Conservation (phyloP, 2,797 vertebrate species). For the Acrocephalus scirpaceus region DNA sequence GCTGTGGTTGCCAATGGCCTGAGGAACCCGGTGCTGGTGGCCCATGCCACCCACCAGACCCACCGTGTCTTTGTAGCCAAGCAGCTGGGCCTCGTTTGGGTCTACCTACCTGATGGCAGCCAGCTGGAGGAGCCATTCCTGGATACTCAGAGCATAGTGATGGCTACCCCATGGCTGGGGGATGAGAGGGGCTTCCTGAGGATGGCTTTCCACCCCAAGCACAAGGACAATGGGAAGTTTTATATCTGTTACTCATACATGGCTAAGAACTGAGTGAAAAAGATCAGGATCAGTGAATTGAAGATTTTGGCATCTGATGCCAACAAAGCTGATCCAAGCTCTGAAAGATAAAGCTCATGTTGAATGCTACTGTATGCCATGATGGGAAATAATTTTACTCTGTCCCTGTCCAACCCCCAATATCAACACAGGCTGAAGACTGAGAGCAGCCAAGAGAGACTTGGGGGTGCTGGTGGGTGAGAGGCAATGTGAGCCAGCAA, state of each 20-base stretch:
- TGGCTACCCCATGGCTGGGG: constrained; percentile 83
- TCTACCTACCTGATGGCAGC: constrained; percentile 81
- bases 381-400: neutral
- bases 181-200: constrained; percentile 88
- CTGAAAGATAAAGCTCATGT: constrained; percentile 80
- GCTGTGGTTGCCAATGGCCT: constrained; percentile 83
- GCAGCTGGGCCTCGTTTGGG: constrained; percentile 86
- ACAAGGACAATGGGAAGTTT: constrained; percentile 82
- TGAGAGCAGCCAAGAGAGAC: neutral
- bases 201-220: constrained; percentile 85
- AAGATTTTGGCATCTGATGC: constrained; percentile 79
- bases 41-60: constrained; percentile 79
- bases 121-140: constrained; percentile 85
- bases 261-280: constrained; percentile 76
- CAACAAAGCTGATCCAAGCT: constrained; percentile 81
- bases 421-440: neutral
- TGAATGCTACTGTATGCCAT: neutral
- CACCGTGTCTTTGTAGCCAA: constrained; percentile 84
- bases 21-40: constrained; percentile 85
- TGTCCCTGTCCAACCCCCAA: neutral
- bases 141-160: constrained; percentile 81
- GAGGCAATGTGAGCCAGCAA: neutral
- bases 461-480: neutral
- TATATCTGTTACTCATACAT: constrained; percentile 85
- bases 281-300: constrained; percentile 85